Evolutionary conservation across 1,140 invertebrate species (phyloP).

Genomic region (Drosophila biarmipes): DNA sequence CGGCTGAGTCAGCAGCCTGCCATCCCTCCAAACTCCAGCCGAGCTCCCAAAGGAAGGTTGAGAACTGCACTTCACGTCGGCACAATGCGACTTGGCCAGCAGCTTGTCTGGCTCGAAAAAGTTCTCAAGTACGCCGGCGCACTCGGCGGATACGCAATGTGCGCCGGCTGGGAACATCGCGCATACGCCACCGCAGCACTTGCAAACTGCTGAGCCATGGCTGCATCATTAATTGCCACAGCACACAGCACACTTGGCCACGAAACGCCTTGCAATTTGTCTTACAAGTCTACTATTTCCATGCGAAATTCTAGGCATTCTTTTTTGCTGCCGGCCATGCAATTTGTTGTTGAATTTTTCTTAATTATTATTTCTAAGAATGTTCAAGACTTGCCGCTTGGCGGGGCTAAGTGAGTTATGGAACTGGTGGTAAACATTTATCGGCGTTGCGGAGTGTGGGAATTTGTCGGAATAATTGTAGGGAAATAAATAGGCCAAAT

Average conservation of each 20-base stretch:
- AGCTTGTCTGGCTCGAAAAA: constrained; percentile 4
- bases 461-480: neutral
- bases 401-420: neutral
- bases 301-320: constrained; percentile 36
- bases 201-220: constrained; percentile 72
- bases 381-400: constrained; percentile 1
- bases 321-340: neutral
- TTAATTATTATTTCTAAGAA: constrained; percentile 30
- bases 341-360: constrained; percentile 23
- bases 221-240: constrained; percentile 64
- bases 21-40: constrained; percentile 20
- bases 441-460: neutral
- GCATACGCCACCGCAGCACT: constrained; percentile 60
- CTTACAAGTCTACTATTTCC: constrained; percentile 47
- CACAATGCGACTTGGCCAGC: constrained; percentile 12
- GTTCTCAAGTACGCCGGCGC: constrained; percentile 47
- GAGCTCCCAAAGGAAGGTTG: constrained; percentile 73
- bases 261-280: constrained; percentile 47
- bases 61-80: constrained; percentile 45
- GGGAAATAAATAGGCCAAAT: too few species aligned
- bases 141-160: constrained; percentile 63
- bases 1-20: constrained; percentile 57
- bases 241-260: constrained; percentile 19
- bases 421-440: constrained; percentile 7
- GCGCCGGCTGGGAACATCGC: constrained; percentile 54